Base-by-base conservation (phyloP, 2,888 invertebrate species). In the Hirudinaria manillensis region DNA sequence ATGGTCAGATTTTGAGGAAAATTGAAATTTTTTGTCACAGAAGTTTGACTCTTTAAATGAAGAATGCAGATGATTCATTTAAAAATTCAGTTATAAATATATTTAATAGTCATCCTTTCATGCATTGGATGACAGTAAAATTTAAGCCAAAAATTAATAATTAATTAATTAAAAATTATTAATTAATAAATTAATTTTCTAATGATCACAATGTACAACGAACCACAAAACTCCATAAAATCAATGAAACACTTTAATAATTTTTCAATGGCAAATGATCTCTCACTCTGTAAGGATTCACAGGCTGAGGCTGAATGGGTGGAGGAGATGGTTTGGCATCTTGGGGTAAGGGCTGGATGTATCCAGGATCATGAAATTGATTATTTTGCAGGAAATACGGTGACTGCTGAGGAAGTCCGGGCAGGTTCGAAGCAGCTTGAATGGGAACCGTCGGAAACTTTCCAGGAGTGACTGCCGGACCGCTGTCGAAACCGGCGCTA, bases 241-340 rank as follows among this genome's bases (percentile, higher is more conserved):
- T 10, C 21, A 16, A 61, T 61, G 61, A 61, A 4, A 61, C 61
- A 61, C 6, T 61, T 61, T 27, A 7, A 61, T 13, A 53, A 53
- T 53, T 13, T 53, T 53, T 1, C 29, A 24, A 45, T 4, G 16
- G 45, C 3, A 45, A 45, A 45, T 21, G 32, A 68, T 2, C 16
- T n/a, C 68, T 34, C n/a, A 68, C 68, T 34, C 68, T 29, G n/a
- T 68, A 68, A 68, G 68, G 68, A 32, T 68, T 68, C n/a, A 32
- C 32, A 68, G 34, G n/a, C 36, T 67, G 67, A 27, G 21, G 67
- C 29, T 32, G 32, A 36, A 34, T 32, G 21, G 68, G 16, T 34
- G 68, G 3, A 6, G 68, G 36, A 68, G 68, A 36, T n/a, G 32
- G 16, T 29, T 4, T 29, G n/a, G 36, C 32, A 68, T 68, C 32